Conservation (phyloP, 2,797 vertebrate genomes). For the Psittacula derbiana region DNA sequence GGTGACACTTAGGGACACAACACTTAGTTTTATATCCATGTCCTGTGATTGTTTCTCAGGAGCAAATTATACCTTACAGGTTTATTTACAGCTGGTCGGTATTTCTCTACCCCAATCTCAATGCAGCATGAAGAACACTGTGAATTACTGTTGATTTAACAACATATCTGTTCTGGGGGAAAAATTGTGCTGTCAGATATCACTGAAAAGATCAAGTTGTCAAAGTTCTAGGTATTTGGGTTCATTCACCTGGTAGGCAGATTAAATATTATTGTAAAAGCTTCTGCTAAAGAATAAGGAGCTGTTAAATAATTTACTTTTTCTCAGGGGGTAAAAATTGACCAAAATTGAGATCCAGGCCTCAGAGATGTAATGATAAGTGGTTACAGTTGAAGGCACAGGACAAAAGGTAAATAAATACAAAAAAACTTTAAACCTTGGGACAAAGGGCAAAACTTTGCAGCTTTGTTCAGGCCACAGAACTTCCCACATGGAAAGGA, state of each 20-base stretch:
- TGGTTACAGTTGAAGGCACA: rapidly evolving
- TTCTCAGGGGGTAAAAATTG: background rate
- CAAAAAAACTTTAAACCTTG: background rate
- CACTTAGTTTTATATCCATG: background rate
- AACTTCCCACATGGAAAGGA: background rate
- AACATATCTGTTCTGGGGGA: background rate
- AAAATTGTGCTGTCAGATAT: background rate
- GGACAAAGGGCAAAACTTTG: background rate
- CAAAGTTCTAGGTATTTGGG: background rate
- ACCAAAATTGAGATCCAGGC: background rate
- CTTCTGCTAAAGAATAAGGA: background rate
- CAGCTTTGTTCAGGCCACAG: background rate
- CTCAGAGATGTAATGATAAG: background rate
- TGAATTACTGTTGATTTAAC: background rate
- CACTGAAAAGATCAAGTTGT: background rate
- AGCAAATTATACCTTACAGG: background rate
- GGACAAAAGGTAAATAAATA: background rate
- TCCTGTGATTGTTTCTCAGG: background rate
- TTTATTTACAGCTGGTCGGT: background rate
- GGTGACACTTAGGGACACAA: background rate
- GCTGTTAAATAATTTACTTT: background rate
- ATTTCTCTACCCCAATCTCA: background rate
- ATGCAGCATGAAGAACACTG: background rate
- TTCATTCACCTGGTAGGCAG: background rate
- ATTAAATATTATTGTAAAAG: background rate